Percentiles rank a stretch among this genome's conserved stretches.
Evolutionary conservation across 2,797 vertebrate species (phyloP).

Genomic region (Salmo trutta): DNA sequence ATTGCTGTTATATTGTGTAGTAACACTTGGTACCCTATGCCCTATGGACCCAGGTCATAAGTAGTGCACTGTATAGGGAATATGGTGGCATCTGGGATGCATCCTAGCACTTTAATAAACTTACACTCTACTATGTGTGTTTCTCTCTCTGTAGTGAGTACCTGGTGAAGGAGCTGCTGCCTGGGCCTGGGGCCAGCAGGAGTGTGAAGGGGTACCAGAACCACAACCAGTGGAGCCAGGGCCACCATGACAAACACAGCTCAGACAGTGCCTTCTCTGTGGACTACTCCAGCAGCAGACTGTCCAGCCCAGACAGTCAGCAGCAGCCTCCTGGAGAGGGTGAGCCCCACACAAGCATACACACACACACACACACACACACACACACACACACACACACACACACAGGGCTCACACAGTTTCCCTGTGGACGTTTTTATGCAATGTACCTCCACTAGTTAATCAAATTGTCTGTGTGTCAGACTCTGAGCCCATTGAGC

Average conservation of each 20-base stretch:
- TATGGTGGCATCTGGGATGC: no score
- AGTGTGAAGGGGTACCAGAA: constrained; percentile 52
- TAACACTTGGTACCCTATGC: no score
- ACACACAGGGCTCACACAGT: no score
- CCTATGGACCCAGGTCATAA: no score
- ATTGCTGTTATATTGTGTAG: no score
- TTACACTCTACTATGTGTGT: constrained; percentile 15
- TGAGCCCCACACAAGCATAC: constrained; percentile 49
- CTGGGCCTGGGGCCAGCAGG: constrained; percentile 57
- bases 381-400: no score
- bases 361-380: no score
- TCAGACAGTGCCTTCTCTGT: constrained; percentile 97
- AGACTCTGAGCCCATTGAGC: constrained; percentile 89
- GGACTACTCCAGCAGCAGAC: constrained; percentile 84
- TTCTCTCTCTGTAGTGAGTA: constrained; percentile 80
- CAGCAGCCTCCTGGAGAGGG: constrained; percentile 79
- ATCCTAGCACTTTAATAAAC: no score
- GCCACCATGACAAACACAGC: constrained; percentile 88
- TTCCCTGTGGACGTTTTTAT: no score
- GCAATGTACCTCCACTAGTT: no score
- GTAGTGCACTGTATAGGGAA: no score
- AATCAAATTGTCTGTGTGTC: constrained; percentile 14
- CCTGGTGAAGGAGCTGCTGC: constrained; percentile 85
- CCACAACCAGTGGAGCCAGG: constrained; percentile 52
- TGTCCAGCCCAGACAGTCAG: constrained; percentile 82